phyloP scores from a whole-genome alignment of 2,113 vertebrate genomes.

The Scomber scombrus region DNA sequence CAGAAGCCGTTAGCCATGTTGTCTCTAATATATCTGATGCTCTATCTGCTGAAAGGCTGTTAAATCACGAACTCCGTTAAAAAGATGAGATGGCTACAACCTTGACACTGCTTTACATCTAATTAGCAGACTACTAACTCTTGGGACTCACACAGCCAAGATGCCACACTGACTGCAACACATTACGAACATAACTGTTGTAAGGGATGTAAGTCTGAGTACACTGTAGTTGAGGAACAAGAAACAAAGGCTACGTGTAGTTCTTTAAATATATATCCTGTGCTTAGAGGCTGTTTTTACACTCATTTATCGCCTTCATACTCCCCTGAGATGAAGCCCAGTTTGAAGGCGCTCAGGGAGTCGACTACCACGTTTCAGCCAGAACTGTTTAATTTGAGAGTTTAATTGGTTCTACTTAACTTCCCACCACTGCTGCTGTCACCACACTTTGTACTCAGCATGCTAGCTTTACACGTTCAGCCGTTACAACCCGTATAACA shows the following conservation, averaged over 20 bases:
- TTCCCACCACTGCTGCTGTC: constrained; percentile 40
- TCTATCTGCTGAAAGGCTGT: neutral
- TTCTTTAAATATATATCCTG: constrained; percentile 22
- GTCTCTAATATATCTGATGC: neutral
- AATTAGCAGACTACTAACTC: neutral
- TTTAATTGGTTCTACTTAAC: constrained; percentile 74
- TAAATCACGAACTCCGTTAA: neutral
- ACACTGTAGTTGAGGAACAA: constrained; percentile 18
- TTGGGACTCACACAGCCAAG: neutral
- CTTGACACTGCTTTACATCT: neutral
- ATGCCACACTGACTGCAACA: neutral
- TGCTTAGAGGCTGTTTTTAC: constrained; percentile 36
- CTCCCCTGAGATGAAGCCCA: constrained; percentile 73
- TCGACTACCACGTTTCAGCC: constrained; percentile 56
- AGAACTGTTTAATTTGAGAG: constrained; percentile 73
- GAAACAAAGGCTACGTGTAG: constrained; percentile 11
- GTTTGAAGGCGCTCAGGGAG: constrained; percentile 67
- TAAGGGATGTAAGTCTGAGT: neutral
- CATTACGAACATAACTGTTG: neutral
- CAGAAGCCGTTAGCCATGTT: neutral
- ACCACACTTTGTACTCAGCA: constrained; percentile 6
- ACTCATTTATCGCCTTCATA: constrained; percentile 57
- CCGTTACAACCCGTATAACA: neutral
- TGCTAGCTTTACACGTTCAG: neutral
- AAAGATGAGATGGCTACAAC: neutral